These are phyloP conservation scores for Eptatretus atami DNA, from an alignment of 2,797 vertebrate species.

Conservation along the genomic window DNA sequence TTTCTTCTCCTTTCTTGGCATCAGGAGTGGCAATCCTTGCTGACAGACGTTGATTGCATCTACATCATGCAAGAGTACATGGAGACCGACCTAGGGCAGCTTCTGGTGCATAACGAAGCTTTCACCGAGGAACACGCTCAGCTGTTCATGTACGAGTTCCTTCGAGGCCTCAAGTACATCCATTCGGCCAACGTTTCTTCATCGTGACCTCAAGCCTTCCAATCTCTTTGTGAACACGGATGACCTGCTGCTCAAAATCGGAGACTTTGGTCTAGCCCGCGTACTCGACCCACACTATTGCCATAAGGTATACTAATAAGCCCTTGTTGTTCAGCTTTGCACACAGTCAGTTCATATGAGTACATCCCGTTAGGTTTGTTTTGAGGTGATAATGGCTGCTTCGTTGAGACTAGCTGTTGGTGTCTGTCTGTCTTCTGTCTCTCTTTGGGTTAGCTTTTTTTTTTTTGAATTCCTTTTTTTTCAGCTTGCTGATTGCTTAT, in stretches of 20 bases:
- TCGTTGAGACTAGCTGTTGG: too few species aligned
- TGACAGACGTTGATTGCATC: slow-evolving; percentile 84
- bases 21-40: slow-evolving; percentile 12
- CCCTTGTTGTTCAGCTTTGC: too few species aligned
- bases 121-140: slow-evolving; percentile 77
- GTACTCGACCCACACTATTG: slow-evolving; percentile 99
- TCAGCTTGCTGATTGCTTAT: too few species aligned
- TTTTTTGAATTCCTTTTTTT: too few species aligned
- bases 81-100: slow-evolving; percentile 83
- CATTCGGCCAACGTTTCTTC: slow-evolving; percentile 92
- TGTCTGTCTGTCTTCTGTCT: too few species aligned
- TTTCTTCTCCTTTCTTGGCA: too few species aligned
- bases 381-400: too few species aligned
- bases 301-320: slow-evolving; percentile 39
- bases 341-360: too few species aligned
- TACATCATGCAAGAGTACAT: slow-evolving; percentile 99
- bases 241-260: slow-evolving; percentile 92
- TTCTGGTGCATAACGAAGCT: slow-evolving; percentile 55
- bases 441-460: too few species aligned
- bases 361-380: too few species aligned
- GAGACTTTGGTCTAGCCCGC: slow-evolving; percentile 82
- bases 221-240: slow-evolving; percentile 99
- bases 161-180: slow-evolving; percentile 94
- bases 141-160: slow-evolving; percentile 98
- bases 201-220: slow-evolving; percentile 92